phyloP scores from a whole-genome alignment of 2,888 invertebrate genomes.

The Melitaea athalia region DNA sequence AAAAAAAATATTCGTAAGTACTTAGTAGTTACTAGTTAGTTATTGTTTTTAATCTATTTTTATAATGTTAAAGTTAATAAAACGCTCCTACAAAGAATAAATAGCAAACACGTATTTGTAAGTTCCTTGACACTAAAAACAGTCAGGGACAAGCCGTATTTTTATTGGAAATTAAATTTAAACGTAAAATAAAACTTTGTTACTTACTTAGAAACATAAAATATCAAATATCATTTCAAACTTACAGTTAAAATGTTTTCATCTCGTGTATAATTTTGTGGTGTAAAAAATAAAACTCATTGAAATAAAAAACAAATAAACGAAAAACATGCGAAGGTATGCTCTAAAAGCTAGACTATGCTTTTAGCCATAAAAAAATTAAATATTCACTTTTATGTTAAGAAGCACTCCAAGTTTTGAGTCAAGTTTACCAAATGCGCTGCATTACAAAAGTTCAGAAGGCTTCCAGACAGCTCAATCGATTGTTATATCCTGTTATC shows the following conservation, averaged over 20 bases:
- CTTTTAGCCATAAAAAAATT: conserved; percentile 41
- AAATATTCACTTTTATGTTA: conserved; percentile 47
- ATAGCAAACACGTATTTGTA: background rate
- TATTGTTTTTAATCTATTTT: no score
- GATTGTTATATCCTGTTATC: conserved; percentile 34
- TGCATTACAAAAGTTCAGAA: conserved; percentile 42
- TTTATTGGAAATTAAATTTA: background rate
- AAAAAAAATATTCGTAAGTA: no score
- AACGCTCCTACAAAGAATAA: background rate
- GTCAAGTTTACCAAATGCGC: conserved; percentile 38
- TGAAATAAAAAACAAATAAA: conserved; percentile 14
- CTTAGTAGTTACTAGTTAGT: no score
- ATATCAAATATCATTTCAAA: conserved; percentile 5
- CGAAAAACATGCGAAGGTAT: conserved; percentile 9
- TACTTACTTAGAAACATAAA: background rate
- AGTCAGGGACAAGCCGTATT: background rate
- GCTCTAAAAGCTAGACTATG: conserved; percentile 33
- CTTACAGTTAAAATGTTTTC: background rate
- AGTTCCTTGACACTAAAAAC: background rate
- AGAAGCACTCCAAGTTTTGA: conserved; percentile 45
- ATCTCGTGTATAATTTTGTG: background rate
- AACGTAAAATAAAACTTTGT: background rate
- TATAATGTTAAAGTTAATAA: no score
- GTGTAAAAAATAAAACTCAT: background rate
- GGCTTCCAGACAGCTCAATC: conserved; percentile 36